Evolutionary conservation across 53 echinoderm and acorn worm genomes (phyloP).

Genomic region (Henricia sp.): DNA sequence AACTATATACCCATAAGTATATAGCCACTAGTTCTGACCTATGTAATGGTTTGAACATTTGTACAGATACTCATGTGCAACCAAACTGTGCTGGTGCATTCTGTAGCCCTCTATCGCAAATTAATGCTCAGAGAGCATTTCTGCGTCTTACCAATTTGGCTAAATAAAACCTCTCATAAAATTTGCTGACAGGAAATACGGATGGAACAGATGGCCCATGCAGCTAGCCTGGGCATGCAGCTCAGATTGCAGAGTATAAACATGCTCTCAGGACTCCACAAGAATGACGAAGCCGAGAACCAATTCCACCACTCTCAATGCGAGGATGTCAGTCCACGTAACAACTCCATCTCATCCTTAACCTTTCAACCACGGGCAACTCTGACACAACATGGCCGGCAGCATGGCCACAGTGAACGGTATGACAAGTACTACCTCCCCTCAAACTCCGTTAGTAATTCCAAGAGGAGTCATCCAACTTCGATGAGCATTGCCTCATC

Average conservation of each 20-base stretch:
- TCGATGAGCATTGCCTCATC: not conserved
- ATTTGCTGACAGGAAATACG: conserved; percentile 31
- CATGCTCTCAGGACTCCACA: conserved; percentile 30
- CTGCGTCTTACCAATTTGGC: no score
- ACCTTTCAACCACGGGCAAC: not conserved
- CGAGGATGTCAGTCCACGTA: conserved; percentile 18
- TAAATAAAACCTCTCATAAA: no score
- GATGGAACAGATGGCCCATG: conserved; percentile 71
- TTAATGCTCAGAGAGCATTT: no score
- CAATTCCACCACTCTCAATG: not conserved
- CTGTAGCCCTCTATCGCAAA: no score
- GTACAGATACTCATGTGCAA: no score
- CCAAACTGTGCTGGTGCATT: no score
- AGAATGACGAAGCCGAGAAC: not conserved
- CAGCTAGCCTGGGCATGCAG: conserved; percentile 65
- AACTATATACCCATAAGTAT: no score
- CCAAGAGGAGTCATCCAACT: not conserved
- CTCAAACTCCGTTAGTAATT: conserved; percentile 1
- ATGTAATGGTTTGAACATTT: no score
- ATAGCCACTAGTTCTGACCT: no score
- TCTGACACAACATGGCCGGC: not conserved
- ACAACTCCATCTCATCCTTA: conserved; percentile 16
- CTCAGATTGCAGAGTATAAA: conserved; percentile 60
- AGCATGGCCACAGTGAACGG: conserved; percentile 30
- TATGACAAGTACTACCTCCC: conserved; percentile 38